Evolutionary conservation across 2,797 vertebrate genomes (phyloP).

Genomic region (Ctenopoma multispine): DNA sequence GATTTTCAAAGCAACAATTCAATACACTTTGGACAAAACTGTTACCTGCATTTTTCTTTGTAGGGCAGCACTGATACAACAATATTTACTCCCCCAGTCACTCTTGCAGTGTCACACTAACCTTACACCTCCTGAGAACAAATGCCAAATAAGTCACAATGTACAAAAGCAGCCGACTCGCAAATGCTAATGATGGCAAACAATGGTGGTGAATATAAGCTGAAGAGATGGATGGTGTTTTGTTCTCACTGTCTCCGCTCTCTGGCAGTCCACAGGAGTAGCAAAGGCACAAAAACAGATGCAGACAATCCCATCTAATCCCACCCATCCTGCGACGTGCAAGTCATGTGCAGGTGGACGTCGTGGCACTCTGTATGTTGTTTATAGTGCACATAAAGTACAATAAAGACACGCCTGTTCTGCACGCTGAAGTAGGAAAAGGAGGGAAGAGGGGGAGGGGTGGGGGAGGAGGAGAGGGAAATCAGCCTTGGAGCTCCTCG

Average conservation of each 20-base stretch:
- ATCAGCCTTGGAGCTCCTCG: constrained; percentile 94
- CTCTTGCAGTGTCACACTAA: constrained; percentile 29
- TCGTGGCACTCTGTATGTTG: constrained; percentile 67
- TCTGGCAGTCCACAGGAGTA: constrained; percentile 74
- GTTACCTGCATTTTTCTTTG: constrained; percentile 58
- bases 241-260: constrained; percentile 64
- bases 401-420: constrained; percentile 69
- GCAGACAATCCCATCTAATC: constrained; percentile 61
- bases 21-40: not conserved
- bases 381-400: constrained; percentile 88
- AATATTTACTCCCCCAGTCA: constrained; percentile 8
- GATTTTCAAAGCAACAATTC: constrained; percentile 13
- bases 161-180: constrained; percentile 27
- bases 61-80: constrained; percentile 47
- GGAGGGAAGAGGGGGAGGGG: not conserved
- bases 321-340: constrained; percentile 1
- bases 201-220: constrained; percentile 35
- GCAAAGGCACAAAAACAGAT: constrained; percentile 86
- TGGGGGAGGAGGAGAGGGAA: not conserved
- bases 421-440: constrained; percentile 48
- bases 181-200: constrained; percentile 37
- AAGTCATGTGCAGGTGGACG: constrained; percentile 41
- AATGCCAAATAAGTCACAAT: constrained; percentile 22
- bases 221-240: constrained; percentile 57
- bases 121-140: constrained; percentile 13